Evolutionary conservation across 2,888 invertebrate genomes (phyloP), one percentile per base, ranked within the genome.

Genomic region (Drosophila nigricruria): DNA sequence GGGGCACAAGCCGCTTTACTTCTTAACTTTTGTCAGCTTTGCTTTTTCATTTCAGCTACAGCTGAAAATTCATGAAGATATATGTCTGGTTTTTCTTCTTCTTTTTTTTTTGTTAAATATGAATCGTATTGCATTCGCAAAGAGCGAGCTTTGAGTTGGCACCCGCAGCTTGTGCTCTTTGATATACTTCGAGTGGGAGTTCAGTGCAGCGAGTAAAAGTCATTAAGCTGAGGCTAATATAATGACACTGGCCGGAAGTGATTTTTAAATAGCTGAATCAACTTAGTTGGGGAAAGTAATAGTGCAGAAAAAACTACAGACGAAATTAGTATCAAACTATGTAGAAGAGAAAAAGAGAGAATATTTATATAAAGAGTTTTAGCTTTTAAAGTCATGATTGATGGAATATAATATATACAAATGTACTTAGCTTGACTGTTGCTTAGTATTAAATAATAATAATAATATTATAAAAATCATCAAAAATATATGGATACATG

Each of bases 1-100:
- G 50, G 38, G 45, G 50, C 75, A 68, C 76, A 84, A 86, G 89
- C 84, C 76, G 89, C 83, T 84, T 83, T 88, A 70, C 75, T 85
- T 85, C 88, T 88, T 82, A 80, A 84, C 83, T 86, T 88, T 75
- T 82, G 75, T 72, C 67, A 71, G 65, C 59, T 60, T 63, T 65
- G 58, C 70, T 63, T 85, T 79, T 88, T 63, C 77, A 75, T 77
- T 80, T 65, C 69, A 67, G 47, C 45, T 63, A n/a, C 57, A 68
- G 66, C 45, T 64, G 71, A 61, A 80, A 73, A 72, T 69, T 73
- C 70, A 79, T 71, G 69, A 60, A 69, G 77, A 66, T 72, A 65
- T 73, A 66, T 60, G 14, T 49, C 18, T 32, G 32, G 30, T 49
- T 12, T 30, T 5, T 49, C 14, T 8, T 6, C 12, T 18, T 18